Evolutionary conservation across 2,113 vertebrate genomes (phyloP), one percentile per base, ranked within the genome.

Genomic region (Ailurus styani): DNA sequence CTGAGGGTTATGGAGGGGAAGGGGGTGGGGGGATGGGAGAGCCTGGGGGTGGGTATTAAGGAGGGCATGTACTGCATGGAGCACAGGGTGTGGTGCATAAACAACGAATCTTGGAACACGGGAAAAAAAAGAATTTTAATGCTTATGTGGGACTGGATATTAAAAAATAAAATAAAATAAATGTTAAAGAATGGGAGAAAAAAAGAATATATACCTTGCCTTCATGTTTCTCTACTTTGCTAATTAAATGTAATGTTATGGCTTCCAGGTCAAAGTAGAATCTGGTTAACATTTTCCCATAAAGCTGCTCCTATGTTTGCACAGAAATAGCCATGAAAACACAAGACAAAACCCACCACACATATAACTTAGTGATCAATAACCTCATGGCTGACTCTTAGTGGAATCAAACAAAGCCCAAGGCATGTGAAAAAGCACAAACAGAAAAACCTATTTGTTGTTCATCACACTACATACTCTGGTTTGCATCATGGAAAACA

Each of bases 221-320:
- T 73, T 97, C 84, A 18, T 90, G 8, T 40, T 96, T 96, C 42
- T 86, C 75, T 93, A 70, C 55, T 68, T 91, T 84, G 45, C 40
- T 84, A 87, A 73, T 81, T 95, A 93, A 75, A 93, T 62, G 5
- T 23, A 75, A 91, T 70, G 7, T 52, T 93, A 47, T 40, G 23
- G 83, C 47, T 81, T 95, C 54, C 45, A 96, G 37, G 72, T 54
- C 75, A 90, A 60, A 68, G 5, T 68, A 10, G 64, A 92, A 90
- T 90, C 27, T 62, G 78, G 52, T 37, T 55, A 50, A 68, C 47
- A 94, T 64, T 27, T 23, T 87, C 42, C 75, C 82, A 85, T 77
- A 92, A 54, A 75, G 37, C 37, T 85, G 11, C 37, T 87, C 60
- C 66, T 57, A 75, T 79, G 25, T 95, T 90, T 93, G 6, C 73